Base-by-base conservation (phyloP, 2,113 vertebrate species). In the Prionailurus bengalensis region DNA sequence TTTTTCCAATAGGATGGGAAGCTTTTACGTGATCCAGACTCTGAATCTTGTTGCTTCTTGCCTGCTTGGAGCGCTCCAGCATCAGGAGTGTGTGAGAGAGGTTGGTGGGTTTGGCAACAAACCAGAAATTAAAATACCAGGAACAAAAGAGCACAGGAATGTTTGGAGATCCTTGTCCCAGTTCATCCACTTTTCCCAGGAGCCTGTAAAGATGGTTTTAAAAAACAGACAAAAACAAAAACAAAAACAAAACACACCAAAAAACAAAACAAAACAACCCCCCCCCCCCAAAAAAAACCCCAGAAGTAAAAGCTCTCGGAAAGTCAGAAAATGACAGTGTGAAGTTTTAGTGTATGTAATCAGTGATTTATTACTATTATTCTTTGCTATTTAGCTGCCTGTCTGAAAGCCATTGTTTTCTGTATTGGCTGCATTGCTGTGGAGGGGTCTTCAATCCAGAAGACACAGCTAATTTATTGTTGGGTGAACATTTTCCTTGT, bases 21-120 rank as follows among this genome's bases (percentile, higher is more conserved):
- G 6, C 80, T 74, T 74, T 82, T n/a, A 3, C 51, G 1, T 51
- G 71, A 31, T 23, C 86, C 42, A 31, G 17, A 31, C n/a, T 45
- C 68, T 11, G 39, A 66, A 21, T 94, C 95, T 58, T 94, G 89
- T 97, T 84, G 63, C 74, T 97, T 94, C 95, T 83, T 96, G 95
- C 36, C 94, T 83, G 31, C 78, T 61, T 36, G 23, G 79, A 45
- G 74, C 45, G 55, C 19, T 83, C 29, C 55, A 91, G 92, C 86
- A 45, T 83, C 5, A 4, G 78, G 74, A 74, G 21, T n/a, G 7
- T 11, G 1, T 63, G 73, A 68, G 74, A 65, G 79, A 58, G 36
- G 74, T 39, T 48, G 92, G 48, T 93, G 61, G 68, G 55, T 94
- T 97, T 98, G 97, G 90, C 94, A 84, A 0, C 9, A 16, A 61